These are phyloP conservation scores for Oscheius sp. DNA, from an alignment of 2,888 invertebrate genomes.

Conservation along the genomic window DNA sequence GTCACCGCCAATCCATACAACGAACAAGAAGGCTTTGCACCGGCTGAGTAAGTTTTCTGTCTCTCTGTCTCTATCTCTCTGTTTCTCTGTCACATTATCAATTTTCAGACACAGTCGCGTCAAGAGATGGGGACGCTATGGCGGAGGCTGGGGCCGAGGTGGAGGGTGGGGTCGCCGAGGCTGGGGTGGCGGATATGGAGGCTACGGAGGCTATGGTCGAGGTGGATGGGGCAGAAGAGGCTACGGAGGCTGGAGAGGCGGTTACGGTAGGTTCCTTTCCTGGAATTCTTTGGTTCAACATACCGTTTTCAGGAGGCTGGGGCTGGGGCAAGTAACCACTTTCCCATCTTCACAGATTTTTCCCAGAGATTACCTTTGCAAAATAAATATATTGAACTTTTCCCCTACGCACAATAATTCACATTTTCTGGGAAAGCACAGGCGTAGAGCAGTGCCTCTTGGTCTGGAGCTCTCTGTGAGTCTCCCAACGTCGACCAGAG, in stretches of 20 bases:
- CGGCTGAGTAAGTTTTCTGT: background rate
- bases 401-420: too few relatives aligned
- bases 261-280: background rate
- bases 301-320: slow-evolving; percentile 16
- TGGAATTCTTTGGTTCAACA: background rate
- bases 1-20: background rate
- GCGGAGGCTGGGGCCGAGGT: background rate
- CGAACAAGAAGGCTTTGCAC: background rate
- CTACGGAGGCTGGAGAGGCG: slow-evolving; percentile 8
- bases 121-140: background rate
- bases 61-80: background rate
- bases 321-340: slow-evolving; percentile 21
- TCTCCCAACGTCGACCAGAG: too few relatives aligned
- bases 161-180: slow-evolving; percentile 3
- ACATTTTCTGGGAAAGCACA: too few relatives aligned
- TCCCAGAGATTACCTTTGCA: too few relatives aligned
- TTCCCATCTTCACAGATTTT: too few relatives aligned
- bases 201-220: background rate
- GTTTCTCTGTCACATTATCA: background rate
- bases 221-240: slow-evolving; percentile 7
- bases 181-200: background rate
- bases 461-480: too few relatives aligned
- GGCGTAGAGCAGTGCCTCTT: too few relatives aligned
- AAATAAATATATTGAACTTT: too few relatives aligned
- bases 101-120: background rate